Evolutionary conservation across 2,888 invertebrate species (phyloP).

Genomic region (Ditula angustiorana): DNA sequence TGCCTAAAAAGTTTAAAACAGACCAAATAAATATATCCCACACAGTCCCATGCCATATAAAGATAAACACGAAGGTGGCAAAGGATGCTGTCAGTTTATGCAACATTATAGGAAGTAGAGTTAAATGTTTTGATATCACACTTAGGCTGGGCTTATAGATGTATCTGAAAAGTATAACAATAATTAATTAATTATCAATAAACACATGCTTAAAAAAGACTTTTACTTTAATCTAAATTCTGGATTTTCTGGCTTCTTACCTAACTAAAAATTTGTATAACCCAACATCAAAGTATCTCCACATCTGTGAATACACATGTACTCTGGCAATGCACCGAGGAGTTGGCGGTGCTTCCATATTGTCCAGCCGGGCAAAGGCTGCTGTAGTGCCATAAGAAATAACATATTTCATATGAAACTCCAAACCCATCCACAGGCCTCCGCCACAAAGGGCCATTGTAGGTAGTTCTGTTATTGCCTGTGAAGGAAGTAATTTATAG

Average conservation of each 20-base stretch:
- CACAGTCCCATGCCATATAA: slow-evolving; percentile 95
- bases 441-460: slow-evolving; percentile 93
- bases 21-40: slow-evolving; percentile 93
- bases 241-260: slow-evolving; percentile 75
- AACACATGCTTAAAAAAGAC: not conserved
- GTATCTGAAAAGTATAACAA: slow-evolving; percentile 86
- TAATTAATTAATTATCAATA: not conserved
- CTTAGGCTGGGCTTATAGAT: slow-evolving; percentile 90
- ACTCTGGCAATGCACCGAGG: slow-evolving; percentile 96
- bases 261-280: slow-evolving; percentile 94
- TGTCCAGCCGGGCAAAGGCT: slow-evolving; percentile 88
- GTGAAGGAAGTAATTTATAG: slow-evolving; percentile 51
- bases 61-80: slow-evolving; percentile 92
- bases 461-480: slow-evolving; percentile 86
- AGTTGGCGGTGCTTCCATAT: slow-evolving; percentile 89
- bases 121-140: slow-evolving; percentile 55
- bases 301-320: slow-evolving; percentile 97
- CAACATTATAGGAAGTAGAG: slow-evolving; percentile 65
- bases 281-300: slow-evolving; percentile 98
- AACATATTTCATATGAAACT: slow-evolving; percentile 96
- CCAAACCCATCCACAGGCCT: slow-evolving; percentile 95
- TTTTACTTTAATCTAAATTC: not conserved
- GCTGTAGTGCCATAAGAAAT: slow-evolving; percentile 94
- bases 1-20: slow-evolving; percentile 92
- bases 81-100: slow-evolving; percentile 90